phyloP scores from a whole-genome alignment of 1,140 invertebrate genomes.

The Thereuonema tuberculata region DNA sequence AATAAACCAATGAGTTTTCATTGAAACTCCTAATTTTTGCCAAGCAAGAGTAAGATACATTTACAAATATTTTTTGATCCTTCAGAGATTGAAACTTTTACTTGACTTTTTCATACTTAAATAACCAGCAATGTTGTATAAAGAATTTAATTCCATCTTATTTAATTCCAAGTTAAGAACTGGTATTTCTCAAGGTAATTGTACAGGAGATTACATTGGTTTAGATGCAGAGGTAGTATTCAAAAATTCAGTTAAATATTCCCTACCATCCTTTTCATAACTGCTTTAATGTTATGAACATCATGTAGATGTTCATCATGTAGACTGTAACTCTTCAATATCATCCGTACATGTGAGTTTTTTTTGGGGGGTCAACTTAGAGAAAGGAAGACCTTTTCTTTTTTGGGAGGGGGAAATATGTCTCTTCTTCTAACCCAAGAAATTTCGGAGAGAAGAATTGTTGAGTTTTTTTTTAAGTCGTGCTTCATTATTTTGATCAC shows the following conservation, averaged over 20 bases:
- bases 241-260: neutral
- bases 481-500: too few relatives aligned
- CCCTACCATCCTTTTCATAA: neutral
- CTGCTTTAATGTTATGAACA: neutral
- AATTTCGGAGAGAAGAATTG: too few relatives aligned
- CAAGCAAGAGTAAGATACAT: neutral
- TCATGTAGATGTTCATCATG: neutral
- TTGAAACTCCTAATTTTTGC: neutral
- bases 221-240: neutral
- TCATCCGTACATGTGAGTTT: too few relatives aligned
- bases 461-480: too few relatives aligned
- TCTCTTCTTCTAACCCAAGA: too few relatives aligned
- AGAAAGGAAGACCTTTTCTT: too few relatives aligned
- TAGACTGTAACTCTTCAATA: too few relatives aligned
- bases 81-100: too few relatives aligned
- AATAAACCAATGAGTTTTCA: neutral
- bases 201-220: neutral
- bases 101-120: neutral
- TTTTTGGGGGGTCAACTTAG: too few relatives aligned
- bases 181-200: neutral
- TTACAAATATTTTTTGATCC: neutral
- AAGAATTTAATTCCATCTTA: neutral
- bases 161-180: neutral
- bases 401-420: too few relatives aligned
- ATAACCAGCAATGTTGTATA: neutral